Base-by-base conservation (phyloP, 1,140 invertebrate genomes). In the Drosophila lini region DNA sequence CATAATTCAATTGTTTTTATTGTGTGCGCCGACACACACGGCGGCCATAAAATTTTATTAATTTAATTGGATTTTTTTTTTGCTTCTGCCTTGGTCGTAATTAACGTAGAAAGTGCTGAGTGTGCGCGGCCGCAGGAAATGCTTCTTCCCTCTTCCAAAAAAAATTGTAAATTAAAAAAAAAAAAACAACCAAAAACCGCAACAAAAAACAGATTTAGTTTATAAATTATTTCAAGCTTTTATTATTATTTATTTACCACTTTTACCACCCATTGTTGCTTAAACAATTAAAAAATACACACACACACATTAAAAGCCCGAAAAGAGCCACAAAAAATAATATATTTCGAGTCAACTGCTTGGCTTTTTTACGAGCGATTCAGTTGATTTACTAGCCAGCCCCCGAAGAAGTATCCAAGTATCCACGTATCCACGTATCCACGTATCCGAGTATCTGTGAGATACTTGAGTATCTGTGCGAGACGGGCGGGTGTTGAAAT, bases 191-290 rank as follows among this genome's bases (percentile, higher is more conserved):
- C 5, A 47, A 40, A 45, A 64, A 32, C 53, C 34, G 31, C 65
- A 62, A 41, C 42, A 34, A 28, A 31, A 78, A 68, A 56, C 36
- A 82, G 68, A 77, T 64, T 84, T 64, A 84, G 73, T 80, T 83
- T 84, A 84, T 84, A 84, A 84, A 80, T 77, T 83, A 84, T 84
- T 61, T 62, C 9, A 32, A 25, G 65, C 41, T 73, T 82, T 77
- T 80, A 88, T 88, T 82, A 82, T 83, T 88, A 86, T 89, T 86
- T 89, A 89, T 89, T 88, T 83, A 83, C 65, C 73, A 80, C 56
- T 71, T 84, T 90, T 90, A 91, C 84, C 89, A 82, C 89, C 89
- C 81, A 91, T 91, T 91, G 89, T 91, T 91, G 85, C 58, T 82
- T 74, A 81, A 84, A 91, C 74, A 91, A 91, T 91, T 89, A 86